Conservation (phyloP, 2,888 invertebrate species). For the Agrotis clavis region DNA sequence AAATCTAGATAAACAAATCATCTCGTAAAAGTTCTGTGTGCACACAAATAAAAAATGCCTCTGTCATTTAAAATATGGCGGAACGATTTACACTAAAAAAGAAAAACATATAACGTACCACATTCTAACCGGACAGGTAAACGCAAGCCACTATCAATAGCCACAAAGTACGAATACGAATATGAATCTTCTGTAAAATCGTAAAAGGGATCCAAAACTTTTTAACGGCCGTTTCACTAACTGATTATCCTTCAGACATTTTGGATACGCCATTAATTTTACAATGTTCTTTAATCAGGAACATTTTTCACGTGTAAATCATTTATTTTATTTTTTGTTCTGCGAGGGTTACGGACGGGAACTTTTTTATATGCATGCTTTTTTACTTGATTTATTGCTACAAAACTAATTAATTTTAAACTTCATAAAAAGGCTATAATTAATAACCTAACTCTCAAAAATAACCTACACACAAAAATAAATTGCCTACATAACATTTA, state of each 20-base stretch:
- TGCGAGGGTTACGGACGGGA: background rate
- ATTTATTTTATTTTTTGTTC: background rate
- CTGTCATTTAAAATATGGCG: background rate
- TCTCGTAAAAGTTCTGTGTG: no score
- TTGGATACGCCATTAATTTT: constrained; percentile 49
- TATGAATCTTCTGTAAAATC: constrained; percentile 54
- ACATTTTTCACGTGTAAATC: constrained; percentile 33
- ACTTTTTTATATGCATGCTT: background rate
- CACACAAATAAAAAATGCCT: background rate
- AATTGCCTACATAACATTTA: background rate
- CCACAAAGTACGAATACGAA: constrained; percentile 20
- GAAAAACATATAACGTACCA: background rate
- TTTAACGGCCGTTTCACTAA: constrained; percentile 61
- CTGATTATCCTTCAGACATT: constrained; percentile 55
- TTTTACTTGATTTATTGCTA: background rate
- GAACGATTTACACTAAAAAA: background rate
- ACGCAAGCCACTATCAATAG: background rate
- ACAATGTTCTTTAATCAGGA: constrained; percentile 22
- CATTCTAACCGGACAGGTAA: background rate
- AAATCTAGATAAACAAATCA: no score
- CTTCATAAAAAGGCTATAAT: background rate
- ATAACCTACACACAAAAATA: background rate
- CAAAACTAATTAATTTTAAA: background rate
- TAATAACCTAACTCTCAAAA: background rate
- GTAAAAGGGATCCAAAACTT: constrained; percentile 65